Conservation (phyloP, 2,888 invertebrate genomes). For the Pheosia tremula region DNA sequence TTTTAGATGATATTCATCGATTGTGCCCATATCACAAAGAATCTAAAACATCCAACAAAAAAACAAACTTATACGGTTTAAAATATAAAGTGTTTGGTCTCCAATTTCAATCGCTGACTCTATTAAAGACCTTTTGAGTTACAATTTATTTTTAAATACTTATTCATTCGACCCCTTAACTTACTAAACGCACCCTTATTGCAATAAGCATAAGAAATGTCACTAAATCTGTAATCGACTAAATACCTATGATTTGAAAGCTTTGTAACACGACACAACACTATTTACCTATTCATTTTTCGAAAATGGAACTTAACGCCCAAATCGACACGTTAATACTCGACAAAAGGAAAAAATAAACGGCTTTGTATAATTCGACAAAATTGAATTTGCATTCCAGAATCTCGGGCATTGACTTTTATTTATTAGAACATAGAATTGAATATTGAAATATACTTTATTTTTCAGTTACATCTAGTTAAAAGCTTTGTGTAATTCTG, state of each 20-base stretch:
- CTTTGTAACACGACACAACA: conserved; percentile 74
- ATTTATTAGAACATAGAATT: not conserved
- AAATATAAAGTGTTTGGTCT: conserved; percentile 44
- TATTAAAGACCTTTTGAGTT: conserved; percentile 41
- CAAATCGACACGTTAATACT: conserved; percentile 81
- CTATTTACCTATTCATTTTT: conserved; percentile 84
- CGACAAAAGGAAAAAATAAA: conserved; percentile 81
- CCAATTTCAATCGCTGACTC: conserved; percentile 39
- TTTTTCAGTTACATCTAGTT: not conserved
- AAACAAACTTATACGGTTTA: conserved; percentile 37
- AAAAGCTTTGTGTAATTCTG: conserved; percentile 71
- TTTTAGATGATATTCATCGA: not conserved
- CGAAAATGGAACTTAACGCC: conserved; percentile 82
- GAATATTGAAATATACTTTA: not conserved
- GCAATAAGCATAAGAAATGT: conserved; percentile 27
- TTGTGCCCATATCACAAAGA: conserved; percentile 33
- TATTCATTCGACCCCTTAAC: conserved; percentile 5
- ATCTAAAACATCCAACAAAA: conserved; percentile 30
- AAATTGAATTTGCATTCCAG: conserved; percentile 27
- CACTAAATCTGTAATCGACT: conserved; percentile 20
- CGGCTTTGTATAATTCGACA: conserved; percentile 77
- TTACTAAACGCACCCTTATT: conserved; percentile 35
- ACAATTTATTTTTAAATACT: conserved; percentile 38
- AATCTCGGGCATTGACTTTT: not conserved
- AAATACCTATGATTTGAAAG: conserved; percentile 62